These are phyloP conservation scores for Gnathonemus longibarbis DNA, from an alignment of 2,113 vertebrate genomes.

Conservation along the genomic window DNA sequence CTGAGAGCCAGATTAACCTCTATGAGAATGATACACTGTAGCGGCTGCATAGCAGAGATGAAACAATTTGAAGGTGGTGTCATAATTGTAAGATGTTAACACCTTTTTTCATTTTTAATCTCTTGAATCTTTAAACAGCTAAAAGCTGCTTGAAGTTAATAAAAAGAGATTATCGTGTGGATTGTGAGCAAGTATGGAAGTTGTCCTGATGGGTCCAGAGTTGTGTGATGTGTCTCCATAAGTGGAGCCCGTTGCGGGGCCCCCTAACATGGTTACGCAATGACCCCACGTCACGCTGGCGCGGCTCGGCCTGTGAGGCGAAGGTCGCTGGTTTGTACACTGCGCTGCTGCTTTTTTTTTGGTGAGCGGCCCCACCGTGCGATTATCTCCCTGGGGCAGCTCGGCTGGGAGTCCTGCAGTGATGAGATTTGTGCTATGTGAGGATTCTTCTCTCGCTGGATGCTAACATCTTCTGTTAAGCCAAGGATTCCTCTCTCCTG, in stretches of 20 bases:
- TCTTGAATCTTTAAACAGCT: neutral
- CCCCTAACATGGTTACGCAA: neutral
- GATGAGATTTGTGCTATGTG: neutral
- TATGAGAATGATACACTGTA: slow-evolving; percentile 1
- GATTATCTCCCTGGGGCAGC: neutral
- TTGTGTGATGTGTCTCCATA: neutral
- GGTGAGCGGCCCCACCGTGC: neutral
- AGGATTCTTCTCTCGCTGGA: neutral
- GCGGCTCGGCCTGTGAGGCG: neutral
- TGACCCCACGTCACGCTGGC: neutral
- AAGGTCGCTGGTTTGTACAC: neutral
- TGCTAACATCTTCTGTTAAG: neutral
- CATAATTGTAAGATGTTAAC: neutral
- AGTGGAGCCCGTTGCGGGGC: neutral
- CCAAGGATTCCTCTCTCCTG: neutral
- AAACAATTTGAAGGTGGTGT: neutral
- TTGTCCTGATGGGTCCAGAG: neutral
- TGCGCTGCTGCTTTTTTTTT: neutral
- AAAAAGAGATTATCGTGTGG: neutral
- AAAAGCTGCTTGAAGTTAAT: neutral
- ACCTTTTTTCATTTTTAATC: neutral
- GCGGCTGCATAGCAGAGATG: neutral
- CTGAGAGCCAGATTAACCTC: slow-evolving; percentile 2
- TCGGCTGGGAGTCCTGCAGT: neutral
- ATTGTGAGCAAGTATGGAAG: neutral